Percentiles rank a stretch among this genome's conserved stretches.
Conservation (phyloP, 2,888 invertebrate species). For the Rhogogaster chlorosoma region DNA sequence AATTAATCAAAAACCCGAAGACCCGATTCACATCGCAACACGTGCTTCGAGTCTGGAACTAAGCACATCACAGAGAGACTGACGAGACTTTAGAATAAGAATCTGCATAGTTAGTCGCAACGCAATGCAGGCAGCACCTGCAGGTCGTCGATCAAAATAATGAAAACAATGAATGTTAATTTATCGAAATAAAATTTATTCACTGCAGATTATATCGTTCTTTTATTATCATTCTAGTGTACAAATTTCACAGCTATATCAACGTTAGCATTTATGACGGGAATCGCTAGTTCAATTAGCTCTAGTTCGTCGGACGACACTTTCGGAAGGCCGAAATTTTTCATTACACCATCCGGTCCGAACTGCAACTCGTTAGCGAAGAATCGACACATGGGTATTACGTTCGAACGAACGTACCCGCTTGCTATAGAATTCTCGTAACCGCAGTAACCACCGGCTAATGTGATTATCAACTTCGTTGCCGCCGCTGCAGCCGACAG, state of each 20-base stretch:
- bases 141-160: neutral
- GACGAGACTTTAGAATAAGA: neutral
- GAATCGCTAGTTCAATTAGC: constrained; percentile 66
- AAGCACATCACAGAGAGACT: neutral
- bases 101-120: neutral
- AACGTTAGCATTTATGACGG: constrained; percentile 66
- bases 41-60: neutral
- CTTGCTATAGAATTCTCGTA: constrained; percentile 62
- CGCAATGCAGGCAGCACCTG: neutral
- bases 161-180: neutral
- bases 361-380: constrained; percentile 69
- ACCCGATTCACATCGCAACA: constrained; percentile 17
- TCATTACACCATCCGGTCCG: constrained; percentile 66
- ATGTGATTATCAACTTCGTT: constrained; percentile 67
- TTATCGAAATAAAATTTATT: neutral
- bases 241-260: constrained; percentile 59
- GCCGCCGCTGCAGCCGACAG: constrained; percentile 66
- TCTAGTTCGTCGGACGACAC: constrained; percentile 64
- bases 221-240: constrained; percentile 44
- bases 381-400: constrained; percentile 68
- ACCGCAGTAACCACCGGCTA: constrained; percentile 66
- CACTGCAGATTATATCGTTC: neutral
- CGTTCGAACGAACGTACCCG: constrained; percentile 70
- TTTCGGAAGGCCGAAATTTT: constrained; percentile 69
- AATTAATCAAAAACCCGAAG: constrained; percentile 5